These are phyloP conservation scores for Congeria kusceri DNA, from an alignment of 2,888 invertebrate genomes.

Conservation along the genomic window DNA sequence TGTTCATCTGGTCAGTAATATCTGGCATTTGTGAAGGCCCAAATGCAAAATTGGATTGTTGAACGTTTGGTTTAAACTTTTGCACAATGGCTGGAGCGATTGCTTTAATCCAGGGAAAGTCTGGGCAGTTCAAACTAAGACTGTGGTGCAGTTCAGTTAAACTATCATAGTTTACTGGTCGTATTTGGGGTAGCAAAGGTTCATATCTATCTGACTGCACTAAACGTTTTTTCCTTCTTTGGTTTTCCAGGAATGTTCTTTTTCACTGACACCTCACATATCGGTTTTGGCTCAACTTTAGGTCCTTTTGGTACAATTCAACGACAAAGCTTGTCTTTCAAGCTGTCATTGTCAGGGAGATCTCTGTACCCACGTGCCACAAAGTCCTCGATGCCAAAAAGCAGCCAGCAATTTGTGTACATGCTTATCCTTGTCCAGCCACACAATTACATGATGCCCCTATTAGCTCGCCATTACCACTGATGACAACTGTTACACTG, in stretches of 20 bases:
- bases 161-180: slow-evolving; percentile 7
- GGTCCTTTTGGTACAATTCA: slow-evolving; percentile 30
- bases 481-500: slow-evolving; percentile 15
- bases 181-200: slow-evolving; percentile 1
- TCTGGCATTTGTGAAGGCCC: not conserved
- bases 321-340: slow-evolving; percentile 26
- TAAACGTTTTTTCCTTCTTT: slow-evolving; percentile 13
- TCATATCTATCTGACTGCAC: slow-evolving; percentile 12
- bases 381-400: slow-evolving; percentile 35
- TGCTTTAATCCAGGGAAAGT: slow-evolving; percentile 20
- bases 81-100: slow-evolving; percentile 23
- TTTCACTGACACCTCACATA: not conserved
- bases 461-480: slow-evolving; percentile 8
- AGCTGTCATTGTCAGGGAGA: slow-evolving; percentile 8
- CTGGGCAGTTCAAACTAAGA: slow-evolving; percentile 10
- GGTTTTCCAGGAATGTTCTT: slow-evolving; percentile 11
- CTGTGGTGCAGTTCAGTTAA: slow-evolving; percentile 8
- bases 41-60: not conserved
- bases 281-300: slow-evolving; percentile 5
- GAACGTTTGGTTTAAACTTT: not conserved
- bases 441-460: slow-evolving; percentile 28
- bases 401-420: slow-evolving; percentile 27
- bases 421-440: slow-evolving; percentile 28
- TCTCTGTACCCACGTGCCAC: slow-evolving; percentile 17
- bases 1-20: not conserved